Base-by-base conservation (phyloP, 2,888 invertebrate species). In the Drosophila nr. fundita region DNA sequence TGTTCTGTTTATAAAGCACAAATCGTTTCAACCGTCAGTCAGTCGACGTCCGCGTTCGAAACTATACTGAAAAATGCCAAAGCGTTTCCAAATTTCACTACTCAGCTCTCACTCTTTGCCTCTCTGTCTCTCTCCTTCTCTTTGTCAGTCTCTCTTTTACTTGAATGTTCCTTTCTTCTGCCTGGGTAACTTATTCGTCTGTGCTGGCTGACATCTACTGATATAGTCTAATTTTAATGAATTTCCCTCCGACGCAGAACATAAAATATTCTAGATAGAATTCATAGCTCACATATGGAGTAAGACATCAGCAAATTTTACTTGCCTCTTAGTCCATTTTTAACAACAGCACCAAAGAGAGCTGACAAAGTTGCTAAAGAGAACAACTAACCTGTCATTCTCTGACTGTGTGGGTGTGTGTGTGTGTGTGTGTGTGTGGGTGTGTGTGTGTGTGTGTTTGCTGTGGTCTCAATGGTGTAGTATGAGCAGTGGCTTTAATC, bases 31-130 rank as follows among this genome's bases (percentile, higher is more conserved):
- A 72, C 62, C 76, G 76, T 63, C 75, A 66, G 80, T 78, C 87
- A 79, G 79, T 75, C 74, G 75, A 72, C 88, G 64, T 68, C 76
- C 73, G 66, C 88, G 81, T 81, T 81, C 90, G 73, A 86, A 83
- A 80, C 81, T 88, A 70, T 79, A 90, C 89, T 90, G 86, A 83
- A 76, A 75, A 88, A 80, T 82, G 82, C 82, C 69, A 80, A 75
- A 75, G 73, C 70, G 73, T 78, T 82, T 90, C 89, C 91, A 90
- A 91, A 90, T 85, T 82, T 78, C 83, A 76, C 87, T 83, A 85
- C 71, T 78, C 71, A 68, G 59, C 69, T 54, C 66, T 69, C 68
- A 68, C 65, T 30, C 60, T 66, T 50, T 52, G 11, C 15, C 67
- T 53, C 64, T 71, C 67, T 8, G 15, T 21, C 32, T 30, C 45